Conservation (phyloP, 2,797 vertebrate genomes). For the Macropodus opercularis region DNA sequence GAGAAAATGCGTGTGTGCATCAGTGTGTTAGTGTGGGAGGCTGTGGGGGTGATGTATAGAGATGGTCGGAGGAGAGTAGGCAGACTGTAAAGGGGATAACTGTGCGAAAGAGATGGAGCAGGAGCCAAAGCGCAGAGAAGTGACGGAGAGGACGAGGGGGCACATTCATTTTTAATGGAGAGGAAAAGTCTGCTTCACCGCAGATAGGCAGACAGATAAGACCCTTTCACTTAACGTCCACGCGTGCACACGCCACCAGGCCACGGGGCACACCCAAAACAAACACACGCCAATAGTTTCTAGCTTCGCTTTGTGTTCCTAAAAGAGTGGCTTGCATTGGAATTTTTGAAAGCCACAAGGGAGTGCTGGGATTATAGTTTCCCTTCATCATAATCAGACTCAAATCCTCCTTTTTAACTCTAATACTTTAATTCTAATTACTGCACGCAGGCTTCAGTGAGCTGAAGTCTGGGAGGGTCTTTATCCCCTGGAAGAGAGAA, state of each 20-base stretch:
- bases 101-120: slow-evolving; percentile 37
- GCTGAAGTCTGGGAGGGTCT: slow-evolving; percentile 57
- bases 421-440: slow-evolving; percentile 80
- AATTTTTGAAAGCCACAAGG: slow-evolving; percentile 46
- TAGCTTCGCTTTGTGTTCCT: slow-evolving; percentile 35
- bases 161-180: slow-evolving; percentile 70
- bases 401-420: slow-evolving; percentile 73
- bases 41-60: slow-evolving; percentile 48
- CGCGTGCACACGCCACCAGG: slow-evolving; percentile 14
- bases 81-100: slow-evolving; percentile 41
- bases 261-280: slow-evolving; percentile 1
- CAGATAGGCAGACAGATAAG: slow-evolving; percentile 51
- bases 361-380: slow-evolving; percentile 68
- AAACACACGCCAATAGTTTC: slow-evolving; percentile 26
- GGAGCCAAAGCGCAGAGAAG: slow-evolving; percentile 27
- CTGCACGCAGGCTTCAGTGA: slow-evolving; percentile 65
- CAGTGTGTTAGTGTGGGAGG: neutral
- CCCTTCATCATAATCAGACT: slow-evolving; percentile 67
- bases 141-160: slow-evolving; percentile 62
- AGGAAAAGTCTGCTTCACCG: slow-evolving; percentile 48
- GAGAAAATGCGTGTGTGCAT: slow-evolving; percentile 3
- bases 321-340: slow-evolving; percentile 33
- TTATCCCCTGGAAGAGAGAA: slow-evolving; percentile 50
- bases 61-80: slow-evolving; percentile 56
- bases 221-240: slow-evolving; percentile 34